Conservation (phyloP, 2,888 invertebrate genomes). For the Rhingia campestris region DNA sequence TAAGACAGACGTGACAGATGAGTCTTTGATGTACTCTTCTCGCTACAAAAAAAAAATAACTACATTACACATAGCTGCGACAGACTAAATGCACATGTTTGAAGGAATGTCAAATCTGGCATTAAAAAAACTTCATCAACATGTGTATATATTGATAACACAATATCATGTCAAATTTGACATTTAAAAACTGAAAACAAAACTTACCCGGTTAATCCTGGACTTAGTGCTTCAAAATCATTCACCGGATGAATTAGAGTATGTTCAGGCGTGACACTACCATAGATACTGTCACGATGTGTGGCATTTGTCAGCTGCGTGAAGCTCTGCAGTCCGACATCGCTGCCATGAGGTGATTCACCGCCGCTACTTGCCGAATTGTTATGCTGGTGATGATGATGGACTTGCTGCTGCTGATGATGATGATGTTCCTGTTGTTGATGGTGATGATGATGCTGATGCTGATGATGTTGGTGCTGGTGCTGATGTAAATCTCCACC, state of each 20-base stretch:
- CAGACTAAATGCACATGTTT: too few relatives aligned
- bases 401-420: slow-evolving; percentile 75
- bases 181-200: background rate
- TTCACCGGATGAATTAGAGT: slow-evolving; percentile 75
- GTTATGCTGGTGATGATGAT: slow-evolving; percentile 67
- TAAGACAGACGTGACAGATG: too few relatives aligned
- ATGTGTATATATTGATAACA: too few relatives aligned
- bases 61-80: too few relatives aligned
- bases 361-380: slow-evolving; percentile 74
- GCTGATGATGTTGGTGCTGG: slow-evolving; percentile 80
- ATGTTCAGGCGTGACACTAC: slow-evolving; percentile 79
- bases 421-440: slow-evolving; percentile 72
- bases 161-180: too few relatives aligned
- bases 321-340: slow-evolving; percentile 80
- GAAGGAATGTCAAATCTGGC: too few relatives aligned
- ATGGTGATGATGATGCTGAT: slow-evolving; percentile 46
- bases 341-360: slow-evolving; percentile 75
- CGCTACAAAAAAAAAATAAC: too few relatives aligned
- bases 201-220: slow-evolving; percentile 80
- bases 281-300: slow-evolving; percentile 79
- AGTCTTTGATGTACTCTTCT: too few relatives aligned
- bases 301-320: slow-evolving; percentile 81
- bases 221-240: slow-evolving; percentile 79
- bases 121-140: too few relatives aligned
- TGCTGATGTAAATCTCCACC: slow-evolving; percentile 79